These are phyloP conservation scores for Gopherus flavomarginatus DNA, from an alignment of 2,113 vertebrate species.

Conservation along the genomic window DNA sequence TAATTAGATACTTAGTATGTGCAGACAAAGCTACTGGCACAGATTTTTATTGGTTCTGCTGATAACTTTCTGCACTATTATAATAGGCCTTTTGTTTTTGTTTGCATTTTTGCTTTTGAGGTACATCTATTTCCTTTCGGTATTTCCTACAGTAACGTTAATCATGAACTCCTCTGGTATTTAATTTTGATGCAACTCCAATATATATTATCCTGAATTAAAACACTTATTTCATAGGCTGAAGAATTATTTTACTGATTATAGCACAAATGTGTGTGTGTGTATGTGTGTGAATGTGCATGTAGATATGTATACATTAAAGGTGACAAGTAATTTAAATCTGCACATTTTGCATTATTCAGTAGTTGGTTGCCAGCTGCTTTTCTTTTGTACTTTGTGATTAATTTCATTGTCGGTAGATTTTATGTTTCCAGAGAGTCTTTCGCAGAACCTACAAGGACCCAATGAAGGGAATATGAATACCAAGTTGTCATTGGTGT, in stretches of 20 bases:
- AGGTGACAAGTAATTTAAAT: slow-evolving; percentile 74
- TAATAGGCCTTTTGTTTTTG: not conserved
- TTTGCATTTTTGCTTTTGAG: not conserved
- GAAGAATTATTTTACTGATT: slow-evolving; percentile 76
- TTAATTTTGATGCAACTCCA: slow-evolving; percentile 64
- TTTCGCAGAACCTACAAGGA: slow-evolving; percentile 71
- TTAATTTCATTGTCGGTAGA: slow-evolving; percentile 80
- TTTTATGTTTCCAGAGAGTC: slow-evolving; percentile 77
- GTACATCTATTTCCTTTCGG: not conserved
- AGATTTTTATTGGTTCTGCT: slow-evolving; percentile 14
- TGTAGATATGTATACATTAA: slow-evolving; percentile 48
- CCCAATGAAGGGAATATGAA: slow-evolving; percentile 62
- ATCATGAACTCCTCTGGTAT: slow-evolving; percentile 58
- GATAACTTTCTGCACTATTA: not conserved
- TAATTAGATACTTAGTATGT: slow-evolving; percentile 55
- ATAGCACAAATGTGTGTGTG: not conserved
- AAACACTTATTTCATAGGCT: slow-evolving; percentile 71
- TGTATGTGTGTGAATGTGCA: not conserved
- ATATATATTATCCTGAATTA: slow-evolving; percentile 61
- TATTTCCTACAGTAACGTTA: slow-evolving; percentile 49
- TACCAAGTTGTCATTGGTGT: slow-evolving; percentile 58
- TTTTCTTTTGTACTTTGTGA: slow-evolving; percentile 79
- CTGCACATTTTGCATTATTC: slow-evolving; percentile 75
- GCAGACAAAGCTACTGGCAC: slow-evolving; percentile 15
- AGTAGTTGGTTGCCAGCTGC: slow-evolving; percentile 72